Evolutionary conservation across 2,797 vertebrate species (phyloP), one percentile per base, ranked within the genome.

Genomic region (Pangasius sanitwongsei): DNA sequence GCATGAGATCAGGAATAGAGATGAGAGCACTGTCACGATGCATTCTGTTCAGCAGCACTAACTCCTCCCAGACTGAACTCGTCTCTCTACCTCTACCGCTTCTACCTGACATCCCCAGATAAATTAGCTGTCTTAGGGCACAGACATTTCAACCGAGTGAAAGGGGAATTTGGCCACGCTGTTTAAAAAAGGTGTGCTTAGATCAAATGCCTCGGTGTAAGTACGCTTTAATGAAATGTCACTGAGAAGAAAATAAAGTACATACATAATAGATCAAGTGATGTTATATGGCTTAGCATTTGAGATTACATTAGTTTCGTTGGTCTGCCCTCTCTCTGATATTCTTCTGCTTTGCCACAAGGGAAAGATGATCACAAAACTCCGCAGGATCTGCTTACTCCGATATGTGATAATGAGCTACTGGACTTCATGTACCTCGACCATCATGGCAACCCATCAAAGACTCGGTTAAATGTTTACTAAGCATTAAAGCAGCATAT

Each of bases 71-170:
- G 16, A 69, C 70, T 89, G 91, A 92, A 87, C 92, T 93, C 92
- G 92, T 93, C 90, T 92, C 93, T 94, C 92, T 91, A 90, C 89
- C 93, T 92, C 90, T 15, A 75, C 92, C 90, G 93, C 94, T 94
- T 83, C 81, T 34, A 67, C 91, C 94, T 95, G 94, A 95, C 95
- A 94, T 92, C 93, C 82, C 90, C 63, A 93, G 92, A 93, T 88
- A 95, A 95, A 94, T 93, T 94, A 90, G 92, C 92, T 87, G 92
- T 91, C 92, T 90, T 83, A 83, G 65, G 93, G 91, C 89, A 92
- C 63, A n/a, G 90, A 93, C 87, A 88, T 91, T 93, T 93, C 92
- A 69, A 88, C 88, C 91, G 91, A 92, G 90, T 44, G 44, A 93
- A 89, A 89, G 88, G 75, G 87, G 89, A 91, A 87, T 92, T 70